Evolutionary conservation across 2,797 vertebrate species (phyloP), one percentile per base, ranked within the genome.

Genomic region (Gymnoscopelus microlampas): DNA sequence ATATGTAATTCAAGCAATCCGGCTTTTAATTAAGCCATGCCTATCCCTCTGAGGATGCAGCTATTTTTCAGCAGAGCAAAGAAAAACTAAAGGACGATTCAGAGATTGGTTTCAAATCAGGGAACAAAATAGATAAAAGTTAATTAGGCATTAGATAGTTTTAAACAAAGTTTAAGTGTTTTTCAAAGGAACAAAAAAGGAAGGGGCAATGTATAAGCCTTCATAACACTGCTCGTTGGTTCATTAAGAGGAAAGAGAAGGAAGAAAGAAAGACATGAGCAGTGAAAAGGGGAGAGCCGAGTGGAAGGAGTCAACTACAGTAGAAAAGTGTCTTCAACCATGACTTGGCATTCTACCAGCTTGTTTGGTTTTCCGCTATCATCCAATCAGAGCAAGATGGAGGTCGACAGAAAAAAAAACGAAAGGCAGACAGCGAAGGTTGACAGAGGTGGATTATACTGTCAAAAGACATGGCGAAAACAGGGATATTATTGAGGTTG

Each of bases 401-500:
- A 63, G 55, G 57, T 56, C 81, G 76, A 88, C 61, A 63, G 54
- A 78, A 57, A 71, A 48, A 48, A 79, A 55, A 66, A n/a, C 63
- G 53, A 53, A 24, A 72, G n/a, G 49, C 23, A 32, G 24, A 53
- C 32, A 67, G 23, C 70, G 35, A 70, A 70, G 51, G 47, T 66
- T 57, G 51, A 67, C 50, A 5, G 48, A 68, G 72, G 71, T 72
- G 49, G 60, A 74, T 69, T 70, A 73, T 53, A 77, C 64, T 50
- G 74, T 74, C 68, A 66, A 80, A 78, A 50, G 32, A 58, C 9
- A 50, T 47, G 19, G 26, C 49, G 48, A 84, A 44, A 78, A 85
- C 47, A 76, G 60, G 29, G 70, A 82, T 74, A 87, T 77, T 71
- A 90, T 88, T 82, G 85, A 79, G 80, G 82, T 70, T 82, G 76